These are phyloP conservation scores for Peribatodes rhomboidaria DNA, from an alignment of 2,888 invertebrate species.

Conservation along the genomic window DNA sequence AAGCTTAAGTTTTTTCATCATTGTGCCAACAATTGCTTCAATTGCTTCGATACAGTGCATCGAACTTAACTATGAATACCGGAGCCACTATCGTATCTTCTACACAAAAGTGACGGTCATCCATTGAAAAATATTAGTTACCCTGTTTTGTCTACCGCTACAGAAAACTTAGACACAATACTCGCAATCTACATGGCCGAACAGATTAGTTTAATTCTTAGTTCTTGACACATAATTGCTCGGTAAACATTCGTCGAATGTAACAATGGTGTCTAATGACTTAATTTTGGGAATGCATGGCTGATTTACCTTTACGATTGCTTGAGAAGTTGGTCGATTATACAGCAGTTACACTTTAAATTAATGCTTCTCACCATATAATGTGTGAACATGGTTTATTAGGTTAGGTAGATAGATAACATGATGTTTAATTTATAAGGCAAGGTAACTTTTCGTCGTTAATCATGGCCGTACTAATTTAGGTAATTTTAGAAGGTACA, in stretches of 20 bases:
- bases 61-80: background rate
- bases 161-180: background rate
- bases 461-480: background rate
- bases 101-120: background rate
- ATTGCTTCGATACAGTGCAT: background rate
- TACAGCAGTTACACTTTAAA: constrained; percentile 25
- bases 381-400: constrained; percentile 13
- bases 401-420: background rate
- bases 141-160: background rate
- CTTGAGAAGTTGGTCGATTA: constrained; percentile 10
- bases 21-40: constrained; percentile 25
- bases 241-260: constrained; percentile 48
- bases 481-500: background rate
- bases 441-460: background rate
- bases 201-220: constrained; percentile 52
- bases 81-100: constrained; percentile 33
- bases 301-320: constrained; percentile 16
- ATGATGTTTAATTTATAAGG: background rate
- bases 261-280: constrained; percentile 46
- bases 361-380: background rate
- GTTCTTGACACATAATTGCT: constrained; percentile 69
- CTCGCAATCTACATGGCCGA: constrained; percentile 40
- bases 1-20: constrained; percentile 40
- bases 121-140: background rate
- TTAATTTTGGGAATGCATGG: constrained; percentile 44